Percentiles rank a stretch among this genome's conserved stretches.
These are phyloP conservation scores for Emys orbicularis DNA, from an alignment of 2,797 vertebrate genomes.

Conservation along the genomic window DNA sequence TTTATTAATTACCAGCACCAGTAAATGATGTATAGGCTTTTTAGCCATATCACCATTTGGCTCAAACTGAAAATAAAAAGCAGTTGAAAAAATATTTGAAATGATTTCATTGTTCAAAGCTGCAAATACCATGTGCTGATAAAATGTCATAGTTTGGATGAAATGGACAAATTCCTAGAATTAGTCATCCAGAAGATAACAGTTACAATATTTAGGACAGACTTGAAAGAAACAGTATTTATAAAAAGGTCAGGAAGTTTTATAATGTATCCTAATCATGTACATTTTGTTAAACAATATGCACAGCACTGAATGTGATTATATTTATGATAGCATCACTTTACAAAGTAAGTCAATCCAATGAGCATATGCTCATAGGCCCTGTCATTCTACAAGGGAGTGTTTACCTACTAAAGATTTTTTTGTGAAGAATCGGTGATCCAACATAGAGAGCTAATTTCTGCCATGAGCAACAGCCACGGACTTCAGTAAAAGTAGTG, in stretches of 20 bases:
- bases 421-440: neutral
- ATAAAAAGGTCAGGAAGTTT: neutral
- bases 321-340: neutral
- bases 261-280: neutral
- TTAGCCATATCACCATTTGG: neutral
- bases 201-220: neutral
- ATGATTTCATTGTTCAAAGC: neutral
- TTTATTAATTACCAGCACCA: neutral
- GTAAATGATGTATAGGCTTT: neutral
- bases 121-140: neutral
- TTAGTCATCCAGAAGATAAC: accelerated
- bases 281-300: neutral
- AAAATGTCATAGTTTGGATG: neutral
- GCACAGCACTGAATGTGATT: neutral
- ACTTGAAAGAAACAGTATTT: neutral
- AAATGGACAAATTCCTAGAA: slow-evolving; percentile 1
- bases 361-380: neutral
- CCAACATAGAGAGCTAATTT: neutral
- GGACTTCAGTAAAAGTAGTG: neutral
- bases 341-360: neutral
- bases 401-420: neutral
- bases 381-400: neutral
- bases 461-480: neutral
- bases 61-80: slow-evolving; percentile 19
- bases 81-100: neutral